Evolutionary conservation across 1,140 invertebrate genomes (phyloP).

Genomic region (Archivesica marissinica): DNA sequence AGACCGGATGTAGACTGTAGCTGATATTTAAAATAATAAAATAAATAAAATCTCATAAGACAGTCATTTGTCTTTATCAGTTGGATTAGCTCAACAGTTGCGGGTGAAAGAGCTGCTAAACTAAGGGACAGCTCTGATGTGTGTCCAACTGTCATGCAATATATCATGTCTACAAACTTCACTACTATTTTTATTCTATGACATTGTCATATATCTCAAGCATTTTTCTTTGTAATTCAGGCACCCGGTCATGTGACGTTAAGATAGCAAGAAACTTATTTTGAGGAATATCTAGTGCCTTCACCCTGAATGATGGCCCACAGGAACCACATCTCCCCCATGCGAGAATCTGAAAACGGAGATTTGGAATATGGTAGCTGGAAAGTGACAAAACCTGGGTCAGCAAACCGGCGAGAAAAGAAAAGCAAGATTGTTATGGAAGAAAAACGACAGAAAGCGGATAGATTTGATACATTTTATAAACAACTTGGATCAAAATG

Average conservation of each 20-base stretch:
- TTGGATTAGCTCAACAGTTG: too few species aligned
- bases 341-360: not conserved
- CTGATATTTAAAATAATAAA: too few species aligned
- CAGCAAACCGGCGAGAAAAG: not conserved
- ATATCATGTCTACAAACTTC: not conserved
- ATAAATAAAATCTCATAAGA: too few species aligned
- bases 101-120: too few species aligned
- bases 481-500: conserved; percentile 38
- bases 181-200: not conserved
- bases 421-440: conserved; percentile 9
- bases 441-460: conserved; percentile 36
- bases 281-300: not conserved
- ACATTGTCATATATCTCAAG: not conserved
- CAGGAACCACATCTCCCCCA: conserved; percentile 8
- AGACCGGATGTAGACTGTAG: too few species aligned
- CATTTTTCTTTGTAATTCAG: not conserved
- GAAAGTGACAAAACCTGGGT: not conserved
- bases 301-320: conserved; percentile 12
- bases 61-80: too few species aligned
- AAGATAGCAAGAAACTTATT: not conserved
- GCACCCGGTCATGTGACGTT: not conserved
- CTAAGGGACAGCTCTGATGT: too few species aligned
- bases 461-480: conserved; percentile 55
- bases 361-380: conserved; percentile 18
- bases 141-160: not conserved